phyloP scores from a whole-genome alignment of 2,888 invertebrate genomes.

The Spicauda simplicius region DNA sequence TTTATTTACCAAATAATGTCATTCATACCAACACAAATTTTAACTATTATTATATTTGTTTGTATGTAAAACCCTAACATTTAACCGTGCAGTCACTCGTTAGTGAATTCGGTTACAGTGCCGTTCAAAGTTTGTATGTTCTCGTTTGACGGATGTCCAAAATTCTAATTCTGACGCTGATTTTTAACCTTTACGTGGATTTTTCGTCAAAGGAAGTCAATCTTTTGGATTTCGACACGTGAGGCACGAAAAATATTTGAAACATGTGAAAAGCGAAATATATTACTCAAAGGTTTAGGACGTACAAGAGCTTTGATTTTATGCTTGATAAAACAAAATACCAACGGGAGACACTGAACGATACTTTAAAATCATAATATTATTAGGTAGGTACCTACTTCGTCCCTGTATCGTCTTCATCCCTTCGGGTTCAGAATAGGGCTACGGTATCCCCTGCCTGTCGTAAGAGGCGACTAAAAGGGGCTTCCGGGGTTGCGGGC shows the following conservation, averaged over 20 bases:
- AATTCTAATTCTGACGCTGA: constrained; percentile 49
- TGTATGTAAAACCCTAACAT: constrained; percentile 47
- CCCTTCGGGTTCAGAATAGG: no score
- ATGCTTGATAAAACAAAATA: no score
- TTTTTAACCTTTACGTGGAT: constrained; percentile 22
- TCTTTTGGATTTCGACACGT: background rate
- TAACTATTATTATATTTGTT: background rate
- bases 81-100: constrained; percentile 61
- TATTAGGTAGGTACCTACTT: no score
- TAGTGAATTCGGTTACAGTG: constrained; percentile 75
- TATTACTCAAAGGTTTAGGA: background rate
- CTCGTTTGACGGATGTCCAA: constrained; percentile 65
- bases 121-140: constrained; percentile 73
- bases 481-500: no score
- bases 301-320: no score
- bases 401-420: no score
- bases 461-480: no score
- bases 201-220: constrained; percentile 48
- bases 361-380: no score
- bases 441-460: no score
- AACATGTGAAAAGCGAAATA: background rate
- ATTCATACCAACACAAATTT: background rate
- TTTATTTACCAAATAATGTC: no score
- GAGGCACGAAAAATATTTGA: background rate
- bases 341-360: no score